Base-by-base conservation (phyloP, 2,113 vertebrate species). In the Spilogale gracilis region DNA sequence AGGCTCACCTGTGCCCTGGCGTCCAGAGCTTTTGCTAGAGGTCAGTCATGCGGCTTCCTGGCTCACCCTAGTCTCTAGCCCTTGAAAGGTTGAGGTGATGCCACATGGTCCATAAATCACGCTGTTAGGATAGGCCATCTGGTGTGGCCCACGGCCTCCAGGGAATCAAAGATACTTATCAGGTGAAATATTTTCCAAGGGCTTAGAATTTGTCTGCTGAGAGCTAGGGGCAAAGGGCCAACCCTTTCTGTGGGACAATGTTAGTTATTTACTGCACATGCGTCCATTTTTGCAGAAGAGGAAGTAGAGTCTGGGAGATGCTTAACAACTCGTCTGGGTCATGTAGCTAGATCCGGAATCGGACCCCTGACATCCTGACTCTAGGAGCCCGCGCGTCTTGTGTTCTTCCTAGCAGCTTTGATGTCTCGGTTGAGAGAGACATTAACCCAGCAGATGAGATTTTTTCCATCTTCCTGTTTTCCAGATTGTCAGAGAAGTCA, bases 101-200 rank as follows among this genome's bases (percentile, higher is more conserved):
- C 5, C 56, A 11, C 5, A 2, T 9, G 48, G 50, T 45, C 7
- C 65, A n/a, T 20, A n/a, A 60, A 23, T 76, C 87, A 63, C 43
- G 3, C 2, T 1, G 14, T 9, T 2, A 30, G 2, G 54, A 20
- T 1, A 3, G 30, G 32, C 25, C 9, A 1, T 86, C 58, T 0
- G 1, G 10, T 14, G 16, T 7, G 10, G 63, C 43, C 56, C 20
- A 58, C 3, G 38, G 12, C 12, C 52, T 60, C 45, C 61, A 71
- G 60, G 16, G 1, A 76, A 58, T 61, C 14, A 69, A 48, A 84
- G 45, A 45, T 12, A 8, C 4, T n/a, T 11, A 69, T 14, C 14
- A 18, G 23, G 5, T 8, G 9, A 43, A 27, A 23, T 63, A 65
- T 23, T 67, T 67, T 48, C 50, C 38, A 58, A 6, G 23, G 18